Evolutionary conservation across 2,113 vertebrate genomes (phyloP).

Genomic region (Grantiella picta): DNA sequence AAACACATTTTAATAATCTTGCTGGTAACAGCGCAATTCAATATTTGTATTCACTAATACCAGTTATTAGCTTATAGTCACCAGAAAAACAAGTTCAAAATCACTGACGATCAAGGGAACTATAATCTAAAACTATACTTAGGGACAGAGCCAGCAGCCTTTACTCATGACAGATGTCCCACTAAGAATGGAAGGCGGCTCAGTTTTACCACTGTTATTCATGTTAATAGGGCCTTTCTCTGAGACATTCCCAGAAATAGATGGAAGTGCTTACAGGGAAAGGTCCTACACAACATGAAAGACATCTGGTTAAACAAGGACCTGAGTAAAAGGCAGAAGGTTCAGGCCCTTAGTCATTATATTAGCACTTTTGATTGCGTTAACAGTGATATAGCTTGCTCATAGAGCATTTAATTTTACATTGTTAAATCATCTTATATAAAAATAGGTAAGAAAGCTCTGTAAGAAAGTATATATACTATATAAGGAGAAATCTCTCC

Average conservation of each 20-base stretch:
- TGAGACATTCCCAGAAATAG: not conserved
- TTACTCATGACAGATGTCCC: conserved; percentile 30
- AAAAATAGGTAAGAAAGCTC: conserved; percentile 82
- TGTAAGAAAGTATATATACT: conserved; percentile 74
- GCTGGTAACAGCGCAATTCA: conserved; percentile 51
- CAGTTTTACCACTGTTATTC: conserved; percentile 18
- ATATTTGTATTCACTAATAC: not conserved
- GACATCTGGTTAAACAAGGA: conserved; percentile 4
- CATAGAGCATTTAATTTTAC: conserved; percentile 70
- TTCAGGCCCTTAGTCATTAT: conserved; percentile 39
- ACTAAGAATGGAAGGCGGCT: conserved; percentile 20
- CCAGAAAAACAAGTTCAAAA: conserved; percentile 45
- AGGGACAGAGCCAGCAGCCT: conserved; percentile 47
- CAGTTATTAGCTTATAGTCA: conserved; percentile 41
- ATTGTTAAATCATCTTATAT: conserved; percentile 62
- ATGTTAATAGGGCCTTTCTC: not conserved
- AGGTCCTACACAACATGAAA: conserved; percentile 17
- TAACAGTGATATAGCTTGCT: conserved; percentile 67
- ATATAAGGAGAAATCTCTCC: conserved; percentile 63
- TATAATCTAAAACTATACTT: conserved; percentile 30
- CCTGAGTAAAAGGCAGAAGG: conserved; percentile 45
- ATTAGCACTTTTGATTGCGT: conserved; percentile 58
- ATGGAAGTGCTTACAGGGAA: not conserved
- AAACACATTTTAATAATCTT: conserved; percentile 34
- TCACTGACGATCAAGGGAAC: conserved; percentile 49